These are phyloP conservation scores for Apamea crenata DNA, from an alignment of 2,888 invertebrate species.

Conservation along the genomic window DNA sequence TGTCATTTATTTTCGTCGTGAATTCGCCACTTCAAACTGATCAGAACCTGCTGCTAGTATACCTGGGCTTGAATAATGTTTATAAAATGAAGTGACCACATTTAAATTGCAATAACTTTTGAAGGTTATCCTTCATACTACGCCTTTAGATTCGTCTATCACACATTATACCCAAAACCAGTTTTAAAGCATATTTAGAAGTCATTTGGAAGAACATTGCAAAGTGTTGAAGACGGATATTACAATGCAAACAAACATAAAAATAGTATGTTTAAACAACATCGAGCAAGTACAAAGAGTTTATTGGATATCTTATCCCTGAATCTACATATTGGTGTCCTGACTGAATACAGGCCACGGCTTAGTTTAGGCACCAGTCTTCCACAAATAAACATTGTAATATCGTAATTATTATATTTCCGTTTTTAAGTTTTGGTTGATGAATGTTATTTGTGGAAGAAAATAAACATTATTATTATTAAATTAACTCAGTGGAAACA, in stretches of 20 bases:
- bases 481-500: background rate
- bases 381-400: too few relatives aligned
- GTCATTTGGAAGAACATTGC: constrained; percentile 17
- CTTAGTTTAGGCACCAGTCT: too few relatives aligned
- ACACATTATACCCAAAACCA: constrained; percentile 24
- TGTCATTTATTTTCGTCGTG: background rate
- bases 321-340: background rate
- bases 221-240: constrained; percentile 30
- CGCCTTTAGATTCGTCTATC: constrained; percentile 28
- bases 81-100: constrained; percentile 30
- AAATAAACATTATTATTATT: too few relatives aligned
- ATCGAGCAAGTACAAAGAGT: background rate
- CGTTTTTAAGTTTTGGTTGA: too few relatives aligned
- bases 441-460: too few relatives aligned
- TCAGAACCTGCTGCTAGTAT: background rate
- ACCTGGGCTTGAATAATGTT: constrained; percentile 47
- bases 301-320: background rate
- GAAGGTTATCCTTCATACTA: constrained; percentile 48
- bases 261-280: background rate
- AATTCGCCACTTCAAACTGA: background rate
- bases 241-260: background rate
- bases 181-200: constrained; percentile 24
- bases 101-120: constrained; percentile 54
- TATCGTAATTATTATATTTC: too few relatives aligned
- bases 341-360: too few relatives aligned